These are phyloP conservation scores for Epirrhoe alternata DNA, from an alignment of 2,888 invertebrate genomes.

Conservation along the genomic window DNA sequence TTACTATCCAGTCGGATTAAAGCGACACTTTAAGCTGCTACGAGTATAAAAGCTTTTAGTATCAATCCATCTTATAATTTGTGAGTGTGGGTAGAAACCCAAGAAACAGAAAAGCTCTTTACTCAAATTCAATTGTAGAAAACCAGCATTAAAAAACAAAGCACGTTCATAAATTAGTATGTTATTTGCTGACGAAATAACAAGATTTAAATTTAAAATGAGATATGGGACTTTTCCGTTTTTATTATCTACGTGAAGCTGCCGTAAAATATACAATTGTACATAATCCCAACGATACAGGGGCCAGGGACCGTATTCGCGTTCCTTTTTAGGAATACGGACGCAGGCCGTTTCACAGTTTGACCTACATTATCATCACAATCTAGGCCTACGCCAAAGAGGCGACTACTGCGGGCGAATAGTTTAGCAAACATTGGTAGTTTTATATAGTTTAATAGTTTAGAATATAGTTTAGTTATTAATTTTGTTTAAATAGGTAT, in stretches of 20 bases:
- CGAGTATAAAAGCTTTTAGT: background rate
- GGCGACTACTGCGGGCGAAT: no score
- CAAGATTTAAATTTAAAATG: background rate
- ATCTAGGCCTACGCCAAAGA: no score
- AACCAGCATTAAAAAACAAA: background rate
- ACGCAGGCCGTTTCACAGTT: no score
- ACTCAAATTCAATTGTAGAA: background rate
- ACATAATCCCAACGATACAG: background rate
- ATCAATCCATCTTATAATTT: background rate
- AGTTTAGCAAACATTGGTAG: no score
- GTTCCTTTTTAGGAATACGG: no score
- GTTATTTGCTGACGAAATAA: background rate
- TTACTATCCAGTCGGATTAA: background rate
- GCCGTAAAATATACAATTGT: background rate
- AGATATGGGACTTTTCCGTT: background rate
- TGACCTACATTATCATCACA: no score
- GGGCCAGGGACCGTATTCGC: no score
- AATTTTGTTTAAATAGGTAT: no score
- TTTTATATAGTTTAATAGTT: no score
- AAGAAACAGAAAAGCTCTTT: background rate
- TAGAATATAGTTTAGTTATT: no score
- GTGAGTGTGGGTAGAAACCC: background rate
- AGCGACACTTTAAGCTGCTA: background rate
- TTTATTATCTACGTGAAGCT: background rate
- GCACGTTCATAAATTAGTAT: slow-evolving; percentile 3